Base-by-base conservation (phyloP, 2,797 vertebrate species). In the Coregonus sp. region DNA sequence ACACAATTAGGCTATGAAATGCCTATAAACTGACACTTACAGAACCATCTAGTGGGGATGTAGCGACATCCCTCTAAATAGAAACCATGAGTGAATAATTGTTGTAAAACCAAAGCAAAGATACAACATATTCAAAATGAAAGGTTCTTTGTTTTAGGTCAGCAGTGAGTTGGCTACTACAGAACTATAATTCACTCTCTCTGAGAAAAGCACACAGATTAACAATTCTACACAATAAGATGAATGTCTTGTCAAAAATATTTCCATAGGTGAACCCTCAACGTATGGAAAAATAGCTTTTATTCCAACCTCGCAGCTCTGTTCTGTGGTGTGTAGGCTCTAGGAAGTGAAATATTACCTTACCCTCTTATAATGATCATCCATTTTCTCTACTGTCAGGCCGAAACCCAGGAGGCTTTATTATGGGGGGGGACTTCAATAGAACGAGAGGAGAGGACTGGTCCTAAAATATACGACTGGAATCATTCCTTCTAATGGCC, bases 401-500 rank as follows among this genome's bases (percentile, higher is more conserved):
- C 81, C 81, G 77, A 81, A 82, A 86, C 84, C 77, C 84, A 88
- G 78, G 84, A 89, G 82, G 88, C 84, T 83, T 88, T 85, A 83
- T 90, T 89, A 90, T 9, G 84, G 82, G 78, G 69, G 25, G 59
- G 82, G 84, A 88, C 90, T 89, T 93, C 88, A 91, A 88, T 89
- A 83, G 86, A 54, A 84, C 85, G 47, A 84, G 74, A 78, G 69
- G 70, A 77, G 80, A 90, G 86, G 86, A 87, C 79, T 84, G 83
- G 81, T 86, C 86, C 74, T 31, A 70, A 91, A 91, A 93, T 92
- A 92, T 94, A 94, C 88, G 86, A 81, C 86, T n/a, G 85, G 83
- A 90, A 91, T 91, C 86, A 92, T 94, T 93, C 87, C 84, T 82
- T 84, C 87, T 93, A 94, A 94, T 90, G 89, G 89, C 79, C 78